Evolutionary conservation across 2,113 vertebrate species (phyloP).

Genomic region (Ia io): DNA sequence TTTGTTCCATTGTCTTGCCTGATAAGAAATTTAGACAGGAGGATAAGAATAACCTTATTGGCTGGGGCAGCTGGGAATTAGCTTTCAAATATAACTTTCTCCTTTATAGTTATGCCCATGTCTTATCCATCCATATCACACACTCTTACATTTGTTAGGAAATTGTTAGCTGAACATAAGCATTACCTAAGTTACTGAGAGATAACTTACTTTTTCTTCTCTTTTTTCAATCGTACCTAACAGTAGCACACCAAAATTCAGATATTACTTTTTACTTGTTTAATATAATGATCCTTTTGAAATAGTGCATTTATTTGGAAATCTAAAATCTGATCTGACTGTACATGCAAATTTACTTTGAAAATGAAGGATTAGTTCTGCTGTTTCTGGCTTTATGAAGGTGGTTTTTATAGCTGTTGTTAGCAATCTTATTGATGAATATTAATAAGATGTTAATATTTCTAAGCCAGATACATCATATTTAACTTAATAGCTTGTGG

Average conservation of each 20-base stretch:
- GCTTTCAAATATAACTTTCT: conserved; percentile 19
- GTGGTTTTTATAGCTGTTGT: conserved; percentile 44
- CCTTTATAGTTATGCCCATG: background rate
- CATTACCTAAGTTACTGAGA: conserved; percentile 1
- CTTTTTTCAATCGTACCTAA: background rate
- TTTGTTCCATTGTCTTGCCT: conserved; percentile 52
- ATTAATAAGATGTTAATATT: conserved; percentile 3
- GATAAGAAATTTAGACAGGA: conserved; percentile 52
- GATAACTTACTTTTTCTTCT: background rate
- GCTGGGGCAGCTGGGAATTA: background rate
- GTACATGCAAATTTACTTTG: background rate
- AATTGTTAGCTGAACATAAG: conserved; percentile 1
- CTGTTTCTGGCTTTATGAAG: conserved; percentile 41
- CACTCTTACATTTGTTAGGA: background rate
- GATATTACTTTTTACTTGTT: conserved; percentile 9
- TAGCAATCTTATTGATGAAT: conserved; percentile 17
- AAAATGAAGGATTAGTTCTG: conserved; percentile 52
- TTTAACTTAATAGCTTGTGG: conserved; percentile 44
- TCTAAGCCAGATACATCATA: conserved; percentile 34
- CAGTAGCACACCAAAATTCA: conserved; percentile 6
- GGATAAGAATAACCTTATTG: background rate
- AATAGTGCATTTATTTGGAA: conserved; percentile 1
- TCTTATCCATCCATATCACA: background rate
- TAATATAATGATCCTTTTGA: conserved; percentile 40
- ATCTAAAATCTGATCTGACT: conserved; percentile 41